Evolutionary conservation across 2,888 invertebrate species (phyloP).

Genomic region (Eristalinus sepulchralis): DNA sequence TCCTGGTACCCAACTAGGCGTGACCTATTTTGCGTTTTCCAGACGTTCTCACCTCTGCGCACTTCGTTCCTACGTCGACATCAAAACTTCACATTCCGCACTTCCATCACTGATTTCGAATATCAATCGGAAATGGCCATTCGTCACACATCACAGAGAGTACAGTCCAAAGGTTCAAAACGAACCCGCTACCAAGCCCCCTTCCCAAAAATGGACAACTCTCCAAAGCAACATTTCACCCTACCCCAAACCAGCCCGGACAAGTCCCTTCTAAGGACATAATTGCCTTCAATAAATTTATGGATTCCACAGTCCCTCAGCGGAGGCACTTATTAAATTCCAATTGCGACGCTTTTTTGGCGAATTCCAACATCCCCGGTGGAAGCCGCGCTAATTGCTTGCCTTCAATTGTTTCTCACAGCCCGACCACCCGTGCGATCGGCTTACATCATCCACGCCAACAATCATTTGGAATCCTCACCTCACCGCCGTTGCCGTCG

Average conservation of each 20-base stretch:
- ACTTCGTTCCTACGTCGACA: no score
- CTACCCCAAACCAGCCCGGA: background rate
- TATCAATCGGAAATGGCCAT: no score
- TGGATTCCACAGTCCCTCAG: background rate
- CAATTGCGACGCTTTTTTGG: slow-evolving; percentile 56
- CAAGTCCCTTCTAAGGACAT: background rate
- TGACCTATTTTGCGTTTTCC: no score
- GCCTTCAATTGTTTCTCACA: slow-evolving; percentile 62
- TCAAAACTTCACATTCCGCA: no score
- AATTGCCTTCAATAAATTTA: background rate
- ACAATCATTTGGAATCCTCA: slow-evolving; percentile 1
- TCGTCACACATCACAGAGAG: no score
- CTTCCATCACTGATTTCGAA: no score
- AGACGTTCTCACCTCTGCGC: no score
- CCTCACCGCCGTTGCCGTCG: background rate
- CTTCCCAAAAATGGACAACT: background rate
- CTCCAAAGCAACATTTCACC: background rate
- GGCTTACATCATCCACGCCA: slow-evolving; percentile 32
- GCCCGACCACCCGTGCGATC: slow-evolving; percentile 28
- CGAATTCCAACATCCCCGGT: slow-evolving; percentile 55
- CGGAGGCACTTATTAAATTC: slow-evolving; percentile 53
- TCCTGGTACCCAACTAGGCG: no score
- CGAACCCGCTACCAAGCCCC: background rate
- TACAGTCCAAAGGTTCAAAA: no score
- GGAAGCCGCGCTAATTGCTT: slow-evolving; percentile 59